A percentile compares a stretch with the other conserved stretches of the same genome.
phyloP scores from a whole-genome alignment of 2,797 vertebrate species.

The Liasis olivaceus region DNA sequence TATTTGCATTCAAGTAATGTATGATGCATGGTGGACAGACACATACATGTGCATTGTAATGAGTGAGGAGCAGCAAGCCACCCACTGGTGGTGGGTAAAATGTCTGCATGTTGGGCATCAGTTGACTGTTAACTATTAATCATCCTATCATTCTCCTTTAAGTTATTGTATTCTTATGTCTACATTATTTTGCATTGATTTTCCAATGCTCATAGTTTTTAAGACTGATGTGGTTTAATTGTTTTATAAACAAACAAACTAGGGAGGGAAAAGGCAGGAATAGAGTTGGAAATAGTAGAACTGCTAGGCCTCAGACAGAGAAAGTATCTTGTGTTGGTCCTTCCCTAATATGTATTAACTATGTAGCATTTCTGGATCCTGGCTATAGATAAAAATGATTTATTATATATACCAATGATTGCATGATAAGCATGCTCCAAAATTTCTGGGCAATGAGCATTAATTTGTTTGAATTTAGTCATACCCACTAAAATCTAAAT shows the following conservation, averaged over 20 bases:
- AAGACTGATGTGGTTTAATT: not conserved
- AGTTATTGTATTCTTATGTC: not conserved
- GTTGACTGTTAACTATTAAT: not conserved
- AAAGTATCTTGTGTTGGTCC: not conserved
- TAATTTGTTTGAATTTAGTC: constrained; percentile 54
- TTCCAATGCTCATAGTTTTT: not conserved
- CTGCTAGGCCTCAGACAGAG: not conserved
- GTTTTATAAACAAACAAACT: not conserved
- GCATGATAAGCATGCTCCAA: not conserved
- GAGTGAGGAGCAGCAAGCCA: not conserved
- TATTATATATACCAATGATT: not conserved
- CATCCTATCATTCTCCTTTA: not conserved
- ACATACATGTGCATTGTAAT: not conserved
- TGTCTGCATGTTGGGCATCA: not conserved
- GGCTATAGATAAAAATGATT: not conserved
- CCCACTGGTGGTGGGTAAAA: not conserved
- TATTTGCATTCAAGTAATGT: not conserved
- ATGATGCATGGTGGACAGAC: not conserved
- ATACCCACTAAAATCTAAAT: constrained; percentile 59
- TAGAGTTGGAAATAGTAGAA: not conserved
- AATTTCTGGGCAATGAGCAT: constrained; percentile 57
- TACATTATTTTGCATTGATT: not conserved
- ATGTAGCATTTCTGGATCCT: not conserved
- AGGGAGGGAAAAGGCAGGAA: not conserved
- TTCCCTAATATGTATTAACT: not conserved